phyloP scores from a whole-genome alignment of 2,113 vertebrate genomes.

The Anseranas semipalmata region DNA sequence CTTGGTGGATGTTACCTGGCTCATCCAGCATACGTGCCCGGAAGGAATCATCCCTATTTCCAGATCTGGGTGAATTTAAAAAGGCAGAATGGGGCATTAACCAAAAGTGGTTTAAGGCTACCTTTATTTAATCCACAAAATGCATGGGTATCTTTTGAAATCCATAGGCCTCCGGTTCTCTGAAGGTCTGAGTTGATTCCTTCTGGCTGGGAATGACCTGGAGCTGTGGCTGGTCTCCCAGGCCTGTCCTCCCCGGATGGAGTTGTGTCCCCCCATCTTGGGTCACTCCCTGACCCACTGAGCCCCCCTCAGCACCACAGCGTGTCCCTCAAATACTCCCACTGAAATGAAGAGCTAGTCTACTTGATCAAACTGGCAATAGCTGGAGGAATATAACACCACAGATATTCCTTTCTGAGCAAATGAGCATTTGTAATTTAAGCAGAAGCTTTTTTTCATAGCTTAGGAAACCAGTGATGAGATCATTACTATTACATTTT shows the following conservation, averaged over 20 bases:
- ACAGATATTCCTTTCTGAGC: background rate
- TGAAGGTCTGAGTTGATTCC: background rate
- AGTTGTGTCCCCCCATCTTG: background rate
- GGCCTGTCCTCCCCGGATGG: background rate
- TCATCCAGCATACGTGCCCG: background rate
- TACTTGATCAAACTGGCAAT: background rate
- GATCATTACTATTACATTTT: background rate
- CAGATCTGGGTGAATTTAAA: background rate
- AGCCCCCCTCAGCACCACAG: background rate
- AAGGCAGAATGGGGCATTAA: background rate
- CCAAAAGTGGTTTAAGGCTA: background rate
- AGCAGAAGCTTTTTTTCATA: background rate
- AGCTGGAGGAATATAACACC: background rate
- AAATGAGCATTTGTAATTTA: background rate
- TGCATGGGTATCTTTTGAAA: background rate
- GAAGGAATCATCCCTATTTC: background rate
- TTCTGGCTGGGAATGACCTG: background rate
- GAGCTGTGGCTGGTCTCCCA: background rate
- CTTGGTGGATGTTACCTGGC: background rate
- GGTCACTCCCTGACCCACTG: background rate
- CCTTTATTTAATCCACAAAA: background rate
- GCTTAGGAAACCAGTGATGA: background rate
- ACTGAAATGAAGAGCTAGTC: background rate
- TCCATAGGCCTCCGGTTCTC: background rate
- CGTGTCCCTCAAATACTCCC: background rate